Evolutionary conservation across 2,888 invertebrate species (phyloP).

Genomic region (Epistrophe grossulariae): DNA sequence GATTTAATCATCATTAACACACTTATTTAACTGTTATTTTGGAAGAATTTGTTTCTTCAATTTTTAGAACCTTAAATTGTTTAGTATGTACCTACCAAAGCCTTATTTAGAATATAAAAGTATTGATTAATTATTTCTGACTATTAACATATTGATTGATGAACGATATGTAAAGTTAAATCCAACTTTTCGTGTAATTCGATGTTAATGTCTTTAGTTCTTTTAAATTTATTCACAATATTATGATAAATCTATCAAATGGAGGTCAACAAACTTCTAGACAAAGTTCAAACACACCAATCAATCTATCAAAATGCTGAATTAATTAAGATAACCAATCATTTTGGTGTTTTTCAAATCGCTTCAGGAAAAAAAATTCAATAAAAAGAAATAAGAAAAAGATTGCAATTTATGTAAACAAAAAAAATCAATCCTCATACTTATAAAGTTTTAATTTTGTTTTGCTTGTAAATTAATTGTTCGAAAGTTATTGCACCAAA

Average conservation of each 20-base stretch:
- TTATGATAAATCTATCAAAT: background rate
- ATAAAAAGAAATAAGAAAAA: background rate
- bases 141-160: background rate
- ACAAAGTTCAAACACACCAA: conserved; percentile 41
- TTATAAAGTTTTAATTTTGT: background rate
- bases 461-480: background rate
- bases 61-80: background rate
- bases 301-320: conserved; percentile 27
- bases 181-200: too few species aligned
- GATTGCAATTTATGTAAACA: background rate
- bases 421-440: background rate
- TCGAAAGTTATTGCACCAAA: conserved; percentile 3
- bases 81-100: too few species aligned
- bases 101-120: too few species aligned
- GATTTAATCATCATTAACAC: too few species aligned
- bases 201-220: background rate
- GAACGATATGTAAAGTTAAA: background rate
- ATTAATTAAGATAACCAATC: conserved; percentile 12
- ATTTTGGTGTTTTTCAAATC: background rate
- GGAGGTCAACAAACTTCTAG: conserved; percentile 1
- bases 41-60: too few species aligned
- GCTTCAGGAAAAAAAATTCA: conserved; percentile 4
- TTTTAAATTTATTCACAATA: background rate
- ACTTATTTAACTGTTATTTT: too few species aligned
- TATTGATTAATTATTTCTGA: background rate